These are phyloP conservation scores for Pharmacophagus antenor DNA, from an alignment of 2,888 invertebrate species.

Conservation along the genomic window DNA sequence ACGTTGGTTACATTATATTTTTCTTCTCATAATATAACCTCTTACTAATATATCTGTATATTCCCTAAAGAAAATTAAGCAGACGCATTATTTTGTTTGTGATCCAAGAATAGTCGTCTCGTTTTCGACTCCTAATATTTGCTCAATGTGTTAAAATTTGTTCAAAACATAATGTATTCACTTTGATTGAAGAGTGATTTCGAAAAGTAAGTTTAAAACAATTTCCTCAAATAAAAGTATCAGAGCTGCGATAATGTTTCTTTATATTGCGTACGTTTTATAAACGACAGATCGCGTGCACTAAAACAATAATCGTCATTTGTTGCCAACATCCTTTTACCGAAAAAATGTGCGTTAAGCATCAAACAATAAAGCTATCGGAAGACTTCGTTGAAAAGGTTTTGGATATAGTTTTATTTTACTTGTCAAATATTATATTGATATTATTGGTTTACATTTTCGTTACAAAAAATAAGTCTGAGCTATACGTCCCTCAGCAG, in stretches of 20 bases:
- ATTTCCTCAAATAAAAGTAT: slow-evolving; percentile 52
- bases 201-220: slow-evolving; percentile 38
- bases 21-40: no score
- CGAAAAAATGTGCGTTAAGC: slow-evolving; percentile 58
- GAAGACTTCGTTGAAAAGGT: slow-evolving; percentile 39
- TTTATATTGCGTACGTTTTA: slow-evolving; percentile 44
- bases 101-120: no score
- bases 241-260: slow-evolving; percentile 48
- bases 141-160: slow-evolving; percentile 4
- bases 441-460: slow-evolving; percentile 24
- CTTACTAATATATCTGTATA: no score
- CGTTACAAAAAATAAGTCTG: slow-evolving; percentile 22
- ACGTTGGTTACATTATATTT: no score
- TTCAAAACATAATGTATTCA: neutral
- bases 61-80: no score
- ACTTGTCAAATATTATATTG: slow-evolving; percentile 37
- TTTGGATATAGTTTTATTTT: slow-evolving; percentile 28
- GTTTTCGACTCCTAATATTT: no score
- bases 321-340: slow-evolving; percentile 55
- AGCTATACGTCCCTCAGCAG: slow-evolving; percentile 52
- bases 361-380: slow-evolving; percentile 51
- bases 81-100: no score
- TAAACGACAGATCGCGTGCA: slow-evolving; percentile 65
- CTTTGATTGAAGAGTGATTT: slow-evolving; percentile 34
- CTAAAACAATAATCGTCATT: slow-evolving; percentile 64